phyloP scores from a whole-genome alignment of 2,888 invertebrate species.

The Parochlus steinenii region DNA sequence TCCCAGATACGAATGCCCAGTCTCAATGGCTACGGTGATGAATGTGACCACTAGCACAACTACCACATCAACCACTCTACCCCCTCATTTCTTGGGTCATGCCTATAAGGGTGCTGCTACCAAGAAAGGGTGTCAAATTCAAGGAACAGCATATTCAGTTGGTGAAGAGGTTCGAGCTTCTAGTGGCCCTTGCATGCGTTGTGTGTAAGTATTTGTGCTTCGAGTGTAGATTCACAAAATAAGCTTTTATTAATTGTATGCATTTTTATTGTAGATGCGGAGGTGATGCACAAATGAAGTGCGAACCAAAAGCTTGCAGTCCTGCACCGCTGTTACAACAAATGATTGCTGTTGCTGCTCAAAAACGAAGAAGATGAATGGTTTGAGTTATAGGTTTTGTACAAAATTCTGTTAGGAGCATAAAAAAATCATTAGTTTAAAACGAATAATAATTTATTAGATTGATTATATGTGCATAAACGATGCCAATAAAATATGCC shows the following conservation, averaged over 20 bases:
- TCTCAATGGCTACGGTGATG: constrained; percentile 66
- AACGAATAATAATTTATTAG: not conserved
- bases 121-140: constrained; percentile 69
- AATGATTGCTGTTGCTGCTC: constrained; percentile 72
- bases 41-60: constrained; percentile 78
- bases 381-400: constrained; percentile 10
- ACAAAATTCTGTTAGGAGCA: constrained; percentile 7
- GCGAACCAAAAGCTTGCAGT: constrained; percentile 78
- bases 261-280: constrained; percentile 54
- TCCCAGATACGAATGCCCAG: constrained; percentile 85
- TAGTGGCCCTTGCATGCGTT: constrained; percentile 84
- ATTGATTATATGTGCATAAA: not conserved
- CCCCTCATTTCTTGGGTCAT: constrained; percentile 67
- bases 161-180: constrained; percentile 72
- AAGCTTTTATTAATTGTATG: constrained; percentile 12
- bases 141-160: constrained; percentile 68
- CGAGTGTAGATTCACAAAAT: not conserved
- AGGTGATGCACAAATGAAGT: constrained; percentile 85
- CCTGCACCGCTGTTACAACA: constrained; percentile 80
- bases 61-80: constrained; percentile 69
- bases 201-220: constrained; percentile 57
- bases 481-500: not conserved
- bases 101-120: constrained; percentile 59
- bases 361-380: constrained; percentile 56
- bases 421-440: not conserved